These are phyloP conservation scores for Gymnosoma rotundatum DNA, from an alignment of 2,888 invertebrate genomes.

Conservation along the genomic window DNA sequence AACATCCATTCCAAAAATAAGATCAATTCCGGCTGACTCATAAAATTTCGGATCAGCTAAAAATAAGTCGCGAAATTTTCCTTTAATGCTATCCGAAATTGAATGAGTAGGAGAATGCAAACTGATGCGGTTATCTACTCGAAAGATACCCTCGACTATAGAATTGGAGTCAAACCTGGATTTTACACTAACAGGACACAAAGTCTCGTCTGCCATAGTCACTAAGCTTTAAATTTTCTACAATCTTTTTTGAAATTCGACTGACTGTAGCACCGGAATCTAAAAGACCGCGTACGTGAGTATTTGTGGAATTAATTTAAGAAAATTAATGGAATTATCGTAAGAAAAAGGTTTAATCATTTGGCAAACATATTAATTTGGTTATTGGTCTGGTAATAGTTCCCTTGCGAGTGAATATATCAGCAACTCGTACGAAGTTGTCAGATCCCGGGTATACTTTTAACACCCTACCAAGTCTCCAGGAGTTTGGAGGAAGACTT, in stretches of 20 bases:
- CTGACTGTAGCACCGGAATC: not conserved
- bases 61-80: not conserved
- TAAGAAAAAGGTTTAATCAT: not conserved
- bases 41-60: constrained; percentile 8
- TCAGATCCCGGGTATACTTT: no score
- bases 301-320: no score
- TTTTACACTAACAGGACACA: not conserved
- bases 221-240: not conserved
- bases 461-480: no score
- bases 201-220: not conserved
- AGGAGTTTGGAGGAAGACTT: no score
- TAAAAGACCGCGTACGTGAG: not conserved
- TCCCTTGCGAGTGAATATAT: no score
- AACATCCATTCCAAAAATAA: not conserved
- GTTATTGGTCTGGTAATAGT: not conserved
- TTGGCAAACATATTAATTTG: no score
- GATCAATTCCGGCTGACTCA: constrained; percentile 1
- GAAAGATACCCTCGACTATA: no score
- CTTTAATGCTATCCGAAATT: not conserved
- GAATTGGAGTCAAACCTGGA: no score
- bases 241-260: not conserved
- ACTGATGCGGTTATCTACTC: not conserved
- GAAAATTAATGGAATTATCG: not conserved
- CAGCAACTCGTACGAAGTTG: no score
- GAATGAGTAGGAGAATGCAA: not conserved